These are phyloP conservation scores for Rhingia campestris DNA, from an alignment of 2,888 invertebrate genomes.

Conservation along the genomic window DNA sequence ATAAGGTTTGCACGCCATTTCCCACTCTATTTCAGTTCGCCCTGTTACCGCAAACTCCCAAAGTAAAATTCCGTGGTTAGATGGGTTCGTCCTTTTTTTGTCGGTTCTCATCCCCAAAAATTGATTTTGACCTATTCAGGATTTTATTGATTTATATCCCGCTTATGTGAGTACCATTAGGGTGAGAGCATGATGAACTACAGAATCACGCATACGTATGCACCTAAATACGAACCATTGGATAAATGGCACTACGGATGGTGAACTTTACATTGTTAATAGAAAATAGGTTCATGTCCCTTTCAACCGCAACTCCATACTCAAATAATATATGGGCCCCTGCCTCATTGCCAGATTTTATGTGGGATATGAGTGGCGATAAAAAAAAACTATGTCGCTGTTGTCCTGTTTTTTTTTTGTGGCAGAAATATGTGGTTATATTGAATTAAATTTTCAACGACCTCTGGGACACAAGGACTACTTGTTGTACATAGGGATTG, in stretches of 20 bases:
- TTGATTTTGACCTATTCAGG: conserved; percentile 30
- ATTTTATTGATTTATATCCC: conserved; percentile 39
- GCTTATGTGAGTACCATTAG: background rate
- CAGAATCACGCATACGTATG: conserved; percentile 56
- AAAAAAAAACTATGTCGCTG: background rate
- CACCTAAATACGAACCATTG: conserved; percentile 22
- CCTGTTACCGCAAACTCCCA: background rate
- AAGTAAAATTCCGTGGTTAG: conserved; percentile 2
- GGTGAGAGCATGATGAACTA: background rate
- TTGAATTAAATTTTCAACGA: background rate
- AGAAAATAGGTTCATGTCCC: conserved; percentile 57
- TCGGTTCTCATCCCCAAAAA: background rate
- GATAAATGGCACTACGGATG: conserved; percentile 61
- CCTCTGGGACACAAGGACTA: background rate
- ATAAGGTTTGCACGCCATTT: conserved; percentile 18
- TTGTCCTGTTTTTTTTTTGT: conserved; percentile 3
- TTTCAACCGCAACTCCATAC: conserved; percentile 32
- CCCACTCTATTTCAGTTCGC: background rate
- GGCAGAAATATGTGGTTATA: background rate
- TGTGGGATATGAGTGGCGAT: conserved; percentile 31
- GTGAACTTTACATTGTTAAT: conserved; percentile 63
- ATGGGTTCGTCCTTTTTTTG: background rate
- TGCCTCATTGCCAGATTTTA: conserved; percentile 45
- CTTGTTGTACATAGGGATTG: background rate
- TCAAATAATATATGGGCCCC: conserved; percentile 6